A percentile compares a stretch with the other conserved stretches of the same genome.
Evolutionary conservation across 2,888 invertebrate species (phyloP).

Genomic region (Lysandra coridon): DNA sequence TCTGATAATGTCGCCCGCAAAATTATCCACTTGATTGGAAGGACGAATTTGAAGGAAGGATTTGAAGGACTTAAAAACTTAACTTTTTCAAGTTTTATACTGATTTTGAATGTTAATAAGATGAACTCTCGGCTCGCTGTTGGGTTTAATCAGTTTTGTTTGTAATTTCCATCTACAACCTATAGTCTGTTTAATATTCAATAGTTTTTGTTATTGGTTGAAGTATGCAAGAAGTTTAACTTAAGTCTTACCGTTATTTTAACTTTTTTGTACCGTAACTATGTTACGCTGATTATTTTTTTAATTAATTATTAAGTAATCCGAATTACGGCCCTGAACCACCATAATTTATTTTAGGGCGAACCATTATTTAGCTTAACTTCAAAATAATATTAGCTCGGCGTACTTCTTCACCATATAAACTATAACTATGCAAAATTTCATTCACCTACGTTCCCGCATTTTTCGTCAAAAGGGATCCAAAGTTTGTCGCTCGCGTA

Average conservation of each 20-base stretch:
- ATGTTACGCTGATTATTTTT: not conserved
- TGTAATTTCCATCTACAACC: not conserved
- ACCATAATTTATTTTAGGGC: too few relatives aligned
- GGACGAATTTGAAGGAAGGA: too few relatives aligned
- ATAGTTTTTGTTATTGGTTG: not conserved
- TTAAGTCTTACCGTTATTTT: not conserved
- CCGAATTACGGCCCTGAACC: too few relatives aligned
- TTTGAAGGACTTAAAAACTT: not conserved
- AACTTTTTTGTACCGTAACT: not conserved
- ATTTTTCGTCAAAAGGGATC: too few relatives aligned
- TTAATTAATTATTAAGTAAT: too few relatives aligned
- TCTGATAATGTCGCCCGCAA: not conserved
- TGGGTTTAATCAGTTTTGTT: constrained; percentile 15
- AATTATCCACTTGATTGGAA: not conserved
- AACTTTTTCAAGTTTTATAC: not conserved
- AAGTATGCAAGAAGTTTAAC: not conserved
- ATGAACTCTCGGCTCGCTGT: not conserved
- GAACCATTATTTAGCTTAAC: too few relatives aligned
- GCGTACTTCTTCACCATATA: too few relatives aligned
- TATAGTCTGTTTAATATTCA: constrained; percentile 6
- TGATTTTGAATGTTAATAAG: not conserved
- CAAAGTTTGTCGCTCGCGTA: too few relatives aligned
- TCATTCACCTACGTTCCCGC: too few relatives aligned
- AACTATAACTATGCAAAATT: too few relatives aligned
- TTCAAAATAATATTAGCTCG: too few relatives aligned